Evolutionary conservation across 2,113 vertebrate species (phyloP).

Genomic region (Pollachius pollachius): DNA sequence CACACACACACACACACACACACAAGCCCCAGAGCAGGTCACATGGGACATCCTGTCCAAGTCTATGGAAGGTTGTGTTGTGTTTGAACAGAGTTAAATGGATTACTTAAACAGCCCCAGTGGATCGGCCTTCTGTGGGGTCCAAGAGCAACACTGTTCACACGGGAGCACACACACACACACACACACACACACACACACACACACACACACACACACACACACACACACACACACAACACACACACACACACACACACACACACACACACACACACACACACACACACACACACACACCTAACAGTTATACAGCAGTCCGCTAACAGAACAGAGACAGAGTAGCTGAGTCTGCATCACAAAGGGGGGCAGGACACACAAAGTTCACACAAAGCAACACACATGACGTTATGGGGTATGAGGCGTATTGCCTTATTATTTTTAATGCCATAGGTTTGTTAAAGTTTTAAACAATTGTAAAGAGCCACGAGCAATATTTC

Average conservation of each 20-base stretch:
- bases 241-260: neutral
- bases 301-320: neutral
- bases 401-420: no score
- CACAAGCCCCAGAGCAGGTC: constrained; percentile 15
- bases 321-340: neutral
- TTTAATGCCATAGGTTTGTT: no score
- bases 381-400: no score
- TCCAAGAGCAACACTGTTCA: constrained; percentile 35
- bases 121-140: constrained; percentile 12
- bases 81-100: constrained; percentile 37
- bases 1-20: constrained; percentile 19
- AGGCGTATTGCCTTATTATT: no score
- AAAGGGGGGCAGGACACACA: neutral
- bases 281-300: neutral
- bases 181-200: no score
- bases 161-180: constrained; percentile 7
- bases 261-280: neutral
- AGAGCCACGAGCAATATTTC: no score
- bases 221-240: neutral
- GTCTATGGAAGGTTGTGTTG: constrained; percentile 31
- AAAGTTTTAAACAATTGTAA: no score
- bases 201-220: neutral
- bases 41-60: constrained; percentile 27
- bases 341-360: neutral
- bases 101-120: constrained; percentile 28